Conservation (phyloP, 2,888 invertebrate species). For the Matsumyia berberina region DNA sequence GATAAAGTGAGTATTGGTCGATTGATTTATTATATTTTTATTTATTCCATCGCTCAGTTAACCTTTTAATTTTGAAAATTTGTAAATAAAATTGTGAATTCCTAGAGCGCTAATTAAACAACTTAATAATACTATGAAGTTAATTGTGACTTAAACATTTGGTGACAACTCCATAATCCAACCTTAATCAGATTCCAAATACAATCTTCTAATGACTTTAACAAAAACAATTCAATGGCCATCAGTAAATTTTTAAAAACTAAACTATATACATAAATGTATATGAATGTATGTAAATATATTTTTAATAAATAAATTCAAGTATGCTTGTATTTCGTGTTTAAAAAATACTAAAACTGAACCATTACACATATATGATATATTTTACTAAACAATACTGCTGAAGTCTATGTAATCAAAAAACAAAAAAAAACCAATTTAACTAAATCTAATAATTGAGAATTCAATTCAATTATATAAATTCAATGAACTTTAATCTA, state of each 20-base stretch:
- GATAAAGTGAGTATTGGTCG: too few relatives aligned
- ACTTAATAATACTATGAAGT: conserved; percentile 9
- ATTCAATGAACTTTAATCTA: conserved; percentile 67
- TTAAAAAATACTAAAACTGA: conserved; percentile 18
- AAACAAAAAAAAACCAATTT: conserved; percentile 29
- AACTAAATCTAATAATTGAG: conserved; percentile 34
- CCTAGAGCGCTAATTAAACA: conserved; percentile 17
- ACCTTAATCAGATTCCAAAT: conserved; percentile 46
- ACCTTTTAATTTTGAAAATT: background rate
- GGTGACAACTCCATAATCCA: conserved; percentile 21
- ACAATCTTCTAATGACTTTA: conserved; percentile 56
- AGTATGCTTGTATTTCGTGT: conserved; percentile 50
- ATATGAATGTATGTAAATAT: conserved; percentile 33
- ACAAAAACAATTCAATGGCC: conserved; percentile 30
- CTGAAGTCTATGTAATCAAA: conserved; percentile 67
- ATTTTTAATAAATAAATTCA: conserved; percentile 22
- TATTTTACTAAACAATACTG: conserved; percentile 63
- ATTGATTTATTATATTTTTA: background rate
- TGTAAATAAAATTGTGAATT: conserved; percentile 24
- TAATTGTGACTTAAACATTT: conserved; percentile 5
- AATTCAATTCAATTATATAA: conserved; percentile 42
- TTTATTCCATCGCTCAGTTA: background rate
- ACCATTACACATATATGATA: conserved; percentile 29
- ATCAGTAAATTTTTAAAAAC: conserved; percentile 10
- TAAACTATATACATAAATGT: conserved; percentile 9